These are phyloP conservation scores for Ethmia dodecea DNA, from an alignment of 2,888 invertebrate species.

Conservation along the genomic window DNA sequence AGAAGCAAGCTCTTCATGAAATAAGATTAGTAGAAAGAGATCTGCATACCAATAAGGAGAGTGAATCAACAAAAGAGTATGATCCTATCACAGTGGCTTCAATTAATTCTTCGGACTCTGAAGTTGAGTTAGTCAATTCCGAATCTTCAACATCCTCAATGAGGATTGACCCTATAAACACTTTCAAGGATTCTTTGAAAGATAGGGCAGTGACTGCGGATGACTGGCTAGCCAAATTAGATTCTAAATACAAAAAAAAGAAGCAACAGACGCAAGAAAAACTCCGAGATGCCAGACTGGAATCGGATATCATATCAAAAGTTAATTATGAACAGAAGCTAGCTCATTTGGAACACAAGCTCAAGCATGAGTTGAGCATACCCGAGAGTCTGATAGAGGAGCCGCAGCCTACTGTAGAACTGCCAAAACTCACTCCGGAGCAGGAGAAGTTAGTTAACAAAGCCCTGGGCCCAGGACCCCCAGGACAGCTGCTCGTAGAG, in stretches of 20 bases:
- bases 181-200: conserved; percentile 75
- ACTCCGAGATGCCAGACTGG: conserved; percentile 61
- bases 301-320: conserved; percentile 65
- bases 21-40: conserved; percentile 49
- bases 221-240: conserved; percentile 74
- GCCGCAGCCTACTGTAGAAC: conserved; percentile 51
- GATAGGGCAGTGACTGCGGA: conserved; percentile 63
- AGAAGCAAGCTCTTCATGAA: conserved; percentile 53
- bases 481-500: conserved; percentile 81
- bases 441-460: conserved; percentile 78
- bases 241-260: conserved; percentile 62
- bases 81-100: conserved; percentile 65
- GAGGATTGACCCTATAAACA: conserved; percentile 68
- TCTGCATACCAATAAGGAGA: conserved; percentile 39
- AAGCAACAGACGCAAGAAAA: conserved; percentile 55
- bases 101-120: conserved; percentile 66
- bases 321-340: conserved; percentile 64
- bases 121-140: conserved; percentile 58
- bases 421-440: conserved; percentile 82
- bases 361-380: conserved; percentile 66
- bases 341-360: conserved; percentile 57
- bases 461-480: conserved; percentile 77
- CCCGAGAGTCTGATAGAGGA: conserved; percentile 69
- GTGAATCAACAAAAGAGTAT: conserved; percentile 46
- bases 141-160: conserved; percentile 57